Evolutionary conservation across 2,888 invertebrate species (phyloP), one percentile per base, ranked within the genome.

Genomic region (Morinoia aosen): DNA sequence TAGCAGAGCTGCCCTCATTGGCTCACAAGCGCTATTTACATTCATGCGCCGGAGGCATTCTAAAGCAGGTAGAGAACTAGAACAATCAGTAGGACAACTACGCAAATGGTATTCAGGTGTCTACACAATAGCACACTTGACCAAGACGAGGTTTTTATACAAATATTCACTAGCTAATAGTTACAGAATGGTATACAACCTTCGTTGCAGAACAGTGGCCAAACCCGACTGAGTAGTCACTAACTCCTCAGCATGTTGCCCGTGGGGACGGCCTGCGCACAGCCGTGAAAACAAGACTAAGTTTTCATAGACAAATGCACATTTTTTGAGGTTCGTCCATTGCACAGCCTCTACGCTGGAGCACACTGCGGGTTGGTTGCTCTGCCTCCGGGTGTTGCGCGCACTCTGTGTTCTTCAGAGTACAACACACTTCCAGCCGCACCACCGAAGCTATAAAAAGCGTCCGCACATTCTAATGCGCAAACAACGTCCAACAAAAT

Each of bases 111-210:
- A 33, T 16, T 19, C 76, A 76, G 33, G 57, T 93, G 57, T 93
- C 93, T 93, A 93, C 33, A 39, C 33, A 19, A 57, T 57, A 93
- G 57, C 57, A 57, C 93, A 93, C 11, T 33, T 93, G 57, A 93
- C 93, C 19, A 93, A 33, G 16, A n/a, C 57, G 48, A 48, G 48
- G 93, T 93, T 93, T 88, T 57, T 93, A 57, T 93, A 93, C 93
- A 93, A 93, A 57, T 56, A 93, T 57, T 57, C 33, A 57, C 93
- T 93, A 93, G 56, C 93, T 93, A 93, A 12, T 93, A 93, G 57
- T 93, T 93, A 93, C 93, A 93, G 93, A 93, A 93, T 93, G 93
- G 93, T 93, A 93, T 93, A 93, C 93, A 93, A 93, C n/a, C 93
- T 93, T 48, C 10, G 56, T 33, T 48, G 57, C 48, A 14, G 40